Conservation (phyloP, 2,113 vertebrate species). For the Orycteropus afer region DNA sequence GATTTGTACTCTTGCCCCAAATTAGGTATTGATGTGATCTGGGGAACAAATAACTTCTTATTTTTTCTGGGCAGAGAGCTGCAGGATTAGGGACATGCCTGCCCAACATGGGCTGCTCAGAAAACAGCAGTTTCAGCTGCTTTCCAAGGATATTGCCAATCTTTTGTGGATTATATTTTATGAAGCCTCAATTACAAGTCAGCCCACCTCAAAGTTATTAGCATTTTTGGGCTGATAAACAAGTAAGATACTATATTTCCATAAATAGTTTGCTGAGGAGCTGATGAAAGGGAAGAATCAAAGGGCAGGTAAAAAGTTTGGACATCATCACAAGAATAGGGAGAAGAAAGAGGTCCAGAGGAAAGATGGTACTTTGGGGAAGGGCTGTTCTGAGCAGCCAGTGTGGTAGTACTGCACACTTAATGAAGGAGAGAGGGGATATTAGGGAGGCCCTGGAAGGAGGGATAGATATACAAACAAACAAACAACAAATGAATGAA, state of each 20-base stretch:
- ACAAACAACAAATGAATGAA: neutral
- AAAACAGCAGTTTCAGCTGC: neutral
- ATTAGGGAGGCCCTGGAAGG: fast-evolving
- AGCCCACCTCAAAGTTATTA: neutral
- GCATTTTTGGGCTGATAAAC: neutral
- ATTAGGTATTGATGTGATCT: neutral
- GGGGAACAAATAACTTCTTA: neutral
- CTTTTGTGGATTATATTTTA: neutral
- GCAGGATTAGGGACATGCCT: neutral
- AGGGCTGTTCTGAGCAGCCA: neutral
- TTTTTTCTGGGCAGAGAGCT: neutral
- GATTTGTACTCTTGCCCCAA: neutral
- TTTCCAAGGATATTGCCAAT: neutral
- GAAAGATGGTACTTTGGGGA: neutral
- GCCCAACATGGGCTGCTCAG: neutral
- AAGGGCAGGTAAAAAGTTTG: neutral
- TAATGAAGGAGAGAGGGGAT: neutral
- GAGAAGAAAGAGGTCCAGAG: neutral
- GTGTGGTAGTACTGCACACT: too few relatives aligned
- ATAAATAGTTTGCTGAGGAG: neutral
- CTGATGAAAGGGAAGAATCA: neutral
- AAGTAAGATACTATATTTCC: neutral
- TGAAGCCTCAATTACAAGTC: neutral
- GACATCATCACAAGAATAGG: neutral
- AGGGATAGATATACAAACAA: neutral